These are phyloP conservation scores for Heliopora coerulea DNA, from an alignment of 92 coral and sea anemone species.

Conservation along the genomic window DNA sequence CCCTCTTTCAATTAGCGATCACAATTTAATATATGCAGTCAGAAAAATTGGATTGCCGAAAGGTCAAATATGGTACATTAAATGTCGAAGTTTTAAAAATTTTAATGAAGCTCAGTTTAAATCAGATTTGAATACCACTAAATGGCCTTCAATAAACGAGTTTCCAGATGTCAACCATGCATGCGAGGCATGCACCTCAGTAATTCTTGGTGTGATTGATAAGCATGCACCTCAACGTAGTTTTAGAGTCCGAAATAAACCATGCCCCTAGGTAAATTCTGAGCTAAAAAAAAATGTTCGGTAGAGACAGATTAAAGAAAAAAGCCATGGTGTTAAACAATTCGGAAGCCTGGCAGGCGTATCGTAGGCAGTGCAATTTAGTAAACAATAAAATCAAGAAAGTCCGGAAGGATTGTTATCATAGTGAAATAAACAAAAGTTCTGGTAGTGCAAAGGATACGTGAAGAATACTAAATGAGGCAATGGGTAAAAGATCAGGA, in stretches of 20 bases:
- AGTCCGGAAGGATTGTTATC: conserved; percentile 23
- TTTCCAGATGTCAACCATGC: too few relatives aligned
- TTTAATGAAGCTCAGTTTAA: conserved; percentile 29
- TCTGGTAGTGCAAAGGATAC: conserved; percentile 32
- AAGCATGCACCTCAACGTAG: conserved; percentile 43
- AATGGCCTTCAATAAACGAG: background rate
- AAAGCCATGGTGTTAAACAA: conserved; percentile 34
- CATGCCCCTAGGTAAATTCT: conserved; percentile 50
- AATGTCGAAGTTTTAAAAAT: conserved; percentile 21
- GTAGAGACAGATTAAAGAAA: conserved; percentile 40
- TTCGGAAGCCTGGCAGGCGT: conserved; percentile 30
- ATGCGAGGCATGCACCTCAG: too few relatives aligned
- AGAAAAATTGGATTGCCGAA: too few relatives aligned
- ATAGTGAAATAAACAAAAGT: conserved; percentile 19
- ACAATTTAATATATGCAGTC: too few relatives aligned
- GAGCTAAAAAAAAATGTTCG: conserved; percentile 4
- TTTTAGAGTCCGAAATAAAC: conserved; percentile 44
- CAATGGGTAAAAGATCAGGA: conserved; percentile 23
- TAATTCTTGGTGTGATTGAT: conserved; percentile 21
- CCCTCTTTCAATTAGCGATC: too few relatives aligned
- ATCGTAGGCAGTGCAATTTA: conserved; percentile 19
- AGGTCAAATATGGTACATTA: too few relatives aligned
- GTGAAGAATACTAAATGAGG: conserved; percentile 35
- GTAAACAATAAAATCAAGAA: conserved; percentile 33
- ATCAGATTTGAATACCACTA: background rate